Evolutionary conservation across 2,888 invertebrate species (phyloP).

Genomic region (Eurytoma californica): DNA sequence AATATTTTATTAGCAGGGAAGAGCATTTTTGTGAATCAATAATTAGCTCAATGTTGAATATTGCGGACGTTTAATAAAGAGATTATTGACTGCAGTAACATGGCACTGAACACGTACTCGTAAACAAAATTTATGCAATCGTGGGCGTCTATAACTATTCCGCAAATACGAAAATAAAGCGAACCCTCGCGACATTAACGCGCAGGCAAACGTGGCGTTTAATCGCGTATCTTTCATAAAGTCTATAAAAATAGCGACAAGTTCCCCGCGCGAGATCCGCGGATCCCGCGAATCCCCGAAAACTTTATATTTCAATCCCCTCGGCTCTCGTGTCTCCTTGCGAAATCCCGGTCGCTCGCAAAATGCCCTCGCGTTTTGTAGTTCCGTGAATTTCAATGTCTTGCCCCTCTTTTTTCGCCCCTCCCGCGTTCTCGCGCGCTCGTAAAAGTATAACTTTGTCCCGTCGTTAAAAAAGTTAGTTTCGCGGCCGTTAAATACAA

Average conservation of each 20-base stretch:
- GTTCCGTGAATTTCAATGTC: slow-evolving; percentile 55
- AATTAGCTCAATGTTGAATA: too few relatives aligned
- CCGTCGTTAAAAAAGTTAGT: slow-evolving; percentile 67
- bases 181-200: too few relatives aligned
- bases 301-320: slow-evolving; percentile 43
- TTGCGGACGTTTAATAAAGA: too few relatives aligned
- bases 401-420: slow-evolving; percentile 25
- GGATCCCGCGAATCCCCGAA: slow-evolving; percentile 15
- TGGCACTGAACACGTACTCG: too few relatives aligned
- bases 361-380: slow-evolving; percentile 53
- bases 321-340: slow-evolving; percentile 19
- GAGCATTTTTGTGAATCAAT: too few relatives aligned
- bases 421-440: slow-evolving; percentile 23
- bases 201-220: slow-evolving; percentile 5
- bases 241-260: slow-evolving; percentile 36
- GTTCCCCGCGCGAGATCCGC: not conserved
- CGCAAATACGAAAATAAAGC: not conserved
- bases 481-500: slow-evolving; percentile 66
- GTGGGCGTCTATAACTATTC: too few relatives aligned
- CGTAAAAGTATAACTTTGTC: slow-evolving; percentile 66
- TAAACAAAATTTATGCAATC: too few relatives aligned
- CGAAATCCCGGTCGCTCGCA: slow-evolving; percentile 43
- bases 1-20: too few relatives aligned
- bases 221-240: slow-evolving; percentile 44
- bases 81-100: too few relatives aligned